These are phyloP conservation scores for Apocheima hispidaria DNA, from an alignment of 2,888 invertebrate species.

Conservation along the genomic window DNA sequence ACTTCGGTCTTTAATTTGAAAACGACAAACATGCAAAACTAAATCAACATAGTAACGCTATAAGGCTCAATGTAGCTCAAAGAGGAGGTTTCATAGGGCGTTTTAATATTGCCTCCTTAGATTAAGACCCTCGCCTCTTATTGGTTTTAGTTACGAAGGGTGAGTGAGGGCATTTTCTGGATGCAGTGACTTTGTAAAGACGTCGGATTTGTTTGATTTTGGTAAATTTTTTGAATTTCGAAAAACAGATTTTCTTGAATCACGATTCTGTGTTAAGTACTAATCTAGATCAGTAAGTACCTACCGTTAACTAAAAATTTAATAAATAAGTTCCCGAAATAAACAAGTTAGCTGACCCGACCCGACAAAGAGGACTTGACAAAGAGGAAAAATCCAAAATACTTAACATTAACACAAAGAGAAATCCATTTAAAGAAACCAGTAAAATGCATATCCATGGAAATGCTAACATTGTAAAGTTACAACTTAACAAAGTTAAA, in stretches of 20 bases:
- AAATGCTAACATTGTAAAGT: slow-evolving; percentile 32
- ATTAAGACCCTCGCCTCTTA: slow-evolving; percentile 79
- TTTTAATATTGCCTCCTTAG: slow-evolving; percentile 61
- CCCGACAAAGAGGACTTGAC: neutral
- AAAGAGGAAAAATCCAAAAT: neutral
- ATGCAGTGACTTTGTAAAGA: slow-evolving; percentile 71
- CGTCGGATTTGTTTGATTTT: slow-evolving; percentile 45
- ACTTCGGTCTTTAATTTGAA: slow-evolving; percentile 61
- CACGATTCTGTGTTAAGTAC: no score
- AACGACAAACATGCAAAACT: slow-evolving; percentile 41
- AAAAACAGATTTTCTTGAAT: neutral
- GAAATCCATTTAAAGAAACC: neutral
- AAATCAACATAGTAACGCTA: neutral
- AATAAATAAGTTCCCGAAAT: no score
- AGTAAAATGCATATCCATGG: slow-evolving; percentile 6
- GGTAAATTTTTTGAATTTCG: neutral
- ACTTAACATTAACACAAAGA: neutral
- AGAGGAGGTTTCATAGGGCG: slow-evolving; percentile 63
- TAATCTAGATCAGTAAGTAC: no score
- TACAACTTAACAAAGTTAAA: slow-evolving; percentile 44
- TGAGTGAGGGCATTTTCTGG: slow-evolving; percentile 64
- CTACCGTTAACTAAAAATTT: no score
- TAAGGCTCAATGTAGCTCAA: slow-evolving; percentile 53
- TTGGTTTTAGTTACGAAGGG: slow-evolving; percentile 81
- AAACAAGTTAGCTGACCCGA: neutral